Conservation (phyloP, 2,113 vertebrate genomes). For the Pardalotus punctatus region DNA sequence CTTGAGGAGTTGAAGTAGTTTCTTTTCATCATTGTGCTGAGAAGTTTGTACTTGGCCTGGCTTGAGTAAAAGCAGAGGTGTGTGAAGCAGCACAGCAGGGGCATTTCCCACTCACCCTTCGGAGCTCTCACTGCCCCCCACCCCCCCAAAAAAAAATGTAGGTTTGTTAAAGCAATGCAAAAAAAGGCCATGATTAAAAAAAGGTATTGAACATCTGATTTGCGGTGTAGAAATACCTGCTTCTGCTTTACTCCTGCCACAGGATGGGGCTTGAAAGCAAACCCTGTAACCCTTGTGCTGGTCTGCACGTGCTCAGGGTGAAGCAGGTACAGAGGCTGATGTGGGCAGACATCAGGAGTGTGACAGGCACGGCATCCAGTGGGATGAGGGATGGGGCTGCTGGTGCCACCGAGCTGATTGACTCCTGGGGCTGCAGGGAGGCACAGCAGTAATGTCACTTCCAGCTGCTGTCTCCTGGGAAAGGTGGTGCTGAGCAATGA, state of each 20-base stretch:
- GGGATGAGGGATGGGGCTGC: not conserved
- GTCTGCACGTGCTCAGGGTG: not conserved
- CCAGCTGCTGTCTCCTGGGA: not conserved
- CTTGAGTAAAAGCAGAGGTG: not conserved
- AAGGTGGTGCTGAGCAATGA: not conserved
- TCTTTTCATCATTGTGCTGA: not conserved
- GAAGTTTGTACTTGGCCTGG: not conserved
- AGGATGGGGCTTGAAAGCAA: not conserved
- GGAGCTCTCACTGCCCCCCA: not conserved
- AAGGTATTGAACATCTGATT: not conserved
- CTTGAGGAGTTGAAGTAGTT: not conserved
- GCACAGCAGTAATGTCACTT: not conserved
- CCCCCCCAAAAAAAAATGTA: too few species aligned
- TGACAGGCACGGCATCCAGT: not conserved
- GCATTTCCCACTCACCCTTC: not conserved
- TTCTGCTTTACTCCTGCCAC: not conserved
- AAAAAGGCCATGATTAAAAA: not conserved
- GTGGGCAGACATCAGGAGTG: fast-evolving
- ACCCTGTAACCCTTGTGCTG: fast-evolving
- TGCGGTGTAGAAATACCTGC: not conserved
- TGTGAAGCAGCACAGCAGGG: not conserved
- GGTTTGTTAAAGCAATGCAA: not conserved
- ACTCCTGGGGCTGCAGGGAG: not conserved
- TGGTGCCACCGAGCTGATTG: not conserved
- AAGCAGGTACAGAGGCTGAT: not conserved